A percentile compares a stretch with the other conserved stretches of the same genome.
Conservation (phyloP, 2,888 invertebrate genomes). For the Epiblema foenella region DNA sequence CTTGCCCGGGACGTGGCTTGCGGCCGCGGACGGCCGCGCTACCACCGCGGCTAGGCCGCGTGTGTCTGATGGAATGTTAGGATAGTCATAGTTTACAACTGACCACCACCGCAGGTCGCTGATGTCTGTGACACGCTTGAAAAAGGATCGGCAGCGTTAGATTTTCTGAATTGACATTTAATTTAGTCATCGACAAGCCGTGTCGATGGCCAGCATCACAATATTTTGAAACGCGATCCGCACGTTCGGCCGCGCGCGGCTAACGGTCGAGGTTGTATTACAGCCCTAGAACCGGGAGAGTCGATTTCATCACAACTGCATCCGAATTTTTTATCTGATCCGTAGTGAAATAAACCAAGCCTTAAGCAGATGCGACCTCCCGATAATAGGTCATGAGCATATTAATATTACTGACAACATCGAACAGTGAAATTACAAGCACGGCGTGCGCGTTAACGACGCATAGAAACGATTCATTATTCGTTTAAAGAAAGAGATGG, state of each 20-base stretch:
- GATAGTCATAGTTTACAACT: too few species aligned
- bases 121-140: too few species aligned
- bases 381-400: constrained; percentile 79
- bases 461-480: constrained; percentile 78
- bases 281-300: constrained; percentile 51
- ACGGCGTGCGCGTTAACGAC: constrained; percentile 75
- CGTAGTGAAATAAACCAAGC: constrained; percentile 70
- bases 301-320: constrained; percentile 60
- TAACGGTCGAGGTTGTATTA: constrained; percentile 65
- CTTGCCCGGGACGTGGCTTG: too few species aligned
- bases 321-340: constrained; percentile 72
- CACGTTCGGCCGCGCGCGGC: constrained; percentile 50
- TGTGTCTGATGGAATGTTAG: too few species aligned
- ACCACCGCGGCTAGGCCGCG: too few species aligned
- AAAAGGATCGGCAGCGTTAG: constrained; percentile 52
- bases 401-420: constrained; percentile 82
- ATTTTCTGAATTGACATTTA: constrained; percentile 63
- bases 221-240: constrained; percentile 76
- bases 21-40: too few species aligned
- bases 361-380: constrained; percentile 70
- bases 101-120: too few species aligned
- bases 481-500: constrained; percentile 73
- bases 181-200: constrained; percentile 58
- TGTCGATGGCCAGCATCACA: constrained; percentile 62
- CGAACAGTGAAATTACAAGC: constrained; percentile 77